Conservation (phyloP, 2,888 invertebrate species). For the Lasiommata megera region DNA sequence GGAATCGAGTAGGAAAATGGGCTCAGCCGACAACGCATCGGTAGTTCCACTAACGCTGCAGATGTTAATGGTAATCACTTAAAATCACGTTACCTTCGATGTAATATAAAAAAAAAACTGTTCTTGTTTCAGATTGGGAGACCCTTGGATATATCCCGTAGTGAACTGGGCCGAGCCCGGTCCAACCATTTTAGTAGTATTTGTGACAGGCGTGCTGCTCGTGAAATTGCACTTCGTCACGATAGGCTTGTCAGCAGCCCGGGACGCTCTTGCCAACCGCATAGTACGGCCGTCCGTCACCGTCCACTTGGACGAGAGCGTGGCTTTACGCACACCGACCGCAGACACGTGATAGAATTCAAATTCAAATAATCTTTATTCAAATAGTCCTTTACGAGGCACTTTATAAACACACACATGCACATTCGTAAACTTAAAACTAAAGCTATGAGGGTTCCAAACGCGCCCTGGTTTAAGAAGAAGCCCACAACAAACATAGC, state of each 20-base stretch:
- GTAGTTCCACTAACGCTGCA: too few species aligned
- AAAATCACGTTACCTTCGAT: too few species aligned
- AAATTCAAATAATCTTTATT: not conserved
- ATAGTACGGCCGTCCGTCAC: conserved; percentile 43
- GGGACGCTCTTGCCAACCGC: conserved; percentile 53
- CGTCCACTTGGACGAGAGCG: conserved; percentile 44
- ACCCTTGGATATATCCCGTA: conserved; percentile 87
- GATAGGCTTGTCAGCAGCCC: conserved; percentile 77
- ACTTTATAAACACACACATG: too few species aligned
- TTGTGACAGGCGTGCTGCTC: conserved; percentile 83
- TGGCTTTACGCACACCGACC: conserved; percentile 44
- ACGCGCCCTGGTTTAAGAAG: too few species aligned
- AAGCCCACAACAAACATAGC: too few species aligned
- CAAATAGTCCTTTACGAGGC: too few species aligned
- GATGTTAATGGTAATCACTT: too few species aligned
- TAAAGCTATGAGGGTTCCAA: too few species aligned
- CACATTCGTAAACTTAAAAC: too few species aligned
- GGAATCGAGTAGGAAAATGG: too few species aligned
- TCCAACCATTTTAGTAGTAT: conserved; percentile 80
- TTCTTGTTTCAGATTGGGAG: conserved; percentile 82
- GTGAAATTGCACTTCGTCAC: conserved; percentile 82
- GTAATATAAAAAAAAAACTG: too few species aligned
- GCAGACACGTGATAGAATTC: not conserved
- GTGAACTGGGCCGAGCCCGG: conserved; percentile 88
- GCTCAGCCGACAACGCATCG: too few species aligned